Conservation (phyloP, 1,140 invertebrate genomes). For the Planococcus citri region DNA sequence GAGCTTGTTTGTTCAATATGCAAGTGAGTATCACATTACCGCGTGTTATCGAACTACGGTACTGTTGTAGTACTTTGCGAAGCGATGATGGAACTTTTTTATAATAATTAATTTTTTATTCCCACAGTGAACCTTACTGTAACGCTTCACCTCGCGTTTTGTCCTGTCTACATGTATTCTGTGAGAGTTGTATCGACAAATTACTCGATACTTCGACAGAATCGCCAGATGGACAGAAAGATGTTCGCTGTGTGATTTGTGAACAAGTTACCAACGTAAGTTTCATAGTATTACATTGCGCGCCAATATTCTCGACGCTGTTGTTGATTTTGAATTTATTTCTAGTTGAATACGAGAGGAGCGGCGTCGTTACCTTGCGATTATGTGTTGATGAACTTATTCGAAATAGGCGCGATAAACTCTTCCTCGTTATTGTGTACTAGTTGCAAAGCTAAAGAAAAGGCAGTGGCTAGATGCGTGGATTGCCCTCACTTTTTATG, state of each 20-base stretch:
- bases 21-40: conserved; percentile 20
- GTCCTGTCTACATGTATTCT: conserved; percentile 85
- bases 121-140: conserved; percentile 37
- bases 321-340: conserved; percentile 22
- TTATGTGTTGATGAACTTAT: conserved; percentile 68
- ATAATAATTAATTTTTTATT: background rate
- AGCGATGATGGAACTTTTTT: no score
- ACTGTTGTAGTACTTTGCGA: no score
- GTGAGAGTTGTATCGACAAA: conserved; percentile 73
- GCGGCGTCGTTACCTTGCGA: conserved; percentile 62
- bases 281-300: conserved; percentile 5
- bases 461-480: conserved; percentile 78
- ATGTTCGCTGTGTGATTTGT: conserved; percentile 56
- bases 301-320: conserved; percentile 22
- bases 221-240: conserved; percentile 39
- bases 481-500: conserved; percentile 90
- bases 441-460: conserved; percentile 76
- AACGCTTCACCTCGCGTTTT: conserved; percentile 68
- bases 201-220: conserved; percentile 42
- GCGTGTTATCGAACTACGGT: background rate
- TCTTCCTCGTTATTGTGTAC: conserved; percentile 65
- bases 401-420: conserved; percentile 70
- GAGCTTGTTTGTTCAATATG: conserved; percentile 22
- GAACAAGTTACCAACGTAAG: conserved; percentile 65
- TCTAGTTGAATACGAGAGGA: conserved; percentile 49